Evolutionary conservation across 2,888 invertebrate species (phyloP).

Genomic region (Lasius fuliginosus): DNA sequence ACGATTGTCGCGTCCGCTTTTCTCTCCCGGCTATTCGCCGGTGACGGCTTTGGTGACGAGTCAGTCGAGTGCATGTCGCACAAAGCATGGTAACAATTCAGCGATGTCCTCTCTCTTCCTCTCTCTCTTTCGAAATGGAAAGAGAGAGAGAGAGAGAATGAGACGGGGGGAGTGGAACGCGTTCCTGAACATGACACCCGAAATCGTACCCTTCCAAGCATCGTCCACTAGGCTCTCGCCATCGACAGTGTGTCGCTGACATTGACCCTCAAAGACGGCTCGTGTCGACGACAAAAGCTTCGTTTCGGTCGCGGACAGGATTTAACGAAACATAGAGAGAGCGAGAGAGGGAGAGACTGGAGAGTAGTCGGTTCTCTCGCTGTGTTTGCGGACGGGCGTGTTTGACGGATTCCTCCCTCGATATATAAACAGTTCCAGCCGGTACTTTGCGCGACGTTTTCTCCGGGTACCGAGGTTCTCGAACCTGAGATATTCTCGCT

Average conservation of each 20-base stretch:
- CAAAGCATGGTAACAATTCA: conserved; percentile 67
- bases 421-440: conserved; percentile 42
- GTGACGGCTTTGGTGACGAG: conserved; percentile 63
- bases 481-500: conserved; percentile 40
- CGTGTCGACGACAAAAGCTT: conserved; percentile 63
- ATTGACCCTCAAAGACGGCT: conserved; percentile 63
- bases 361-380: neutral
- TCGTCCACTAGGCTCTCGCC: conserved; percentile 30
- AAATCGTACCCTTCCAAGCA: conserved; percentile 67
- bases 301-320: conserved; percentile 30
- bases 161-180: conserved; percentile 28
- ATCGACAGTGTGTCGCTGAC: conserved; percentile 57
- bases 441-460: conserved; percentile 19
- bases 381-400: conserved; percentile 65
- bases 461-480: neutral
- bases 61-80: conserved; percentile 60
- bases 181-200: conserved; percentile 72
- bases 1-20: conserved; percentile 54
- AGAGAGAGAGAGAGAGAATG: neutral
- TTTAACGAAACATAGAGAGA: conserved; percentile 48
- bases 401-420: conserved; percentile 57
- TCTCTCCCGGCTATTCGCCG: conserved; percentile 54
- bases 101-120: conserved; percentile 8
- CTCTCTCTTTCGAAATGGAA: neutral
- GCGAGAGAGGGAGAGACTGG: conserved; percentile 20